Base-by-base conservation (phyloP, 2,113 vertebrate species). In the Gasterosteus nipponicus region DNA sequence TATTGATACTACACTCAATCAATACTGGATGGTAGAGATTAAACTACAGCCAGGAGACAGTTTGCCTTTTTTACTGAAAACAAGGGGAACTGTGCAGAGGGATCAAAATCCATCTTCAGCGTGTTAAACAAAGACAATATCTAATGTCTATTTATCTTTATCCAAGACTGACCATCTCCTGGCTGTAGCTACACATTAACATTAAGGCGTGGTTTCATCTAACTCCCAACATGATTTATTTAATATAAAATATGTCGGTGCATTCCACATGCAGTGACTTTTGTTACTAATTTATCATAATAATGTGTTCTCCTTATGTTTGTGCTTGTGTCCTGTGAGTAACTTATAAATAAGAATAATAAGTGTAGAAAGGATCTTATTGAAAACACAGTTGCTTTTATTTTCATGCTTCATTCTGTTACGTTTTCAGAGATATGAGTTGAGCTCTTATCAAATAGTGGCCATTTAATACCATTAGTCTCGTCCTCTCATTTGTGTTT, bases 401-500 rank as follows among this genome's bases (percentile, higher is more conserved):
- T 26, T 26, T 26, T 26, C 46, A 18, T 62, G 18, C 41, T 2
- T 49, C 2, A 49, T 26, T 26, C n/a, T 33, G 22, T 26, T 26
- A 58, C 57, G 29, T 16, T 57, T 57, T 22, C 5, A 41, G 1
- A 61, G 7, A 1, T 26, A 1, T 26, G 1, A 26, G 22, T 26
- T 26, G 26, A 31, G n/a, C 29, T 53, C 29, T 38, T 7, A 38
- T 38, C 35, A 38, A 38, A 42, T 3, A 47, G 8, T 0, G 8
- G 56, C 2, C 5, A 33, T 57, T 65, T 64, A 70, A 75, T 29
- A 38, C 11, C 14, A 69, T 0, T 16, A 47, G 19, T 61, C 39
- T 18, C 33, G n/a, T 41, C 9, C 5, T 19, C 26, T 80, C 59
- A 67, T 81, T 71, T 69, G 56, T 49, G 22, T n/a, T 56, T 80